Percentiles rank a stretch among this genome's conserved stretches.
Conservation (phyloP, 2,797 vertebrate species). For the Cuculus canorus region DNA sequence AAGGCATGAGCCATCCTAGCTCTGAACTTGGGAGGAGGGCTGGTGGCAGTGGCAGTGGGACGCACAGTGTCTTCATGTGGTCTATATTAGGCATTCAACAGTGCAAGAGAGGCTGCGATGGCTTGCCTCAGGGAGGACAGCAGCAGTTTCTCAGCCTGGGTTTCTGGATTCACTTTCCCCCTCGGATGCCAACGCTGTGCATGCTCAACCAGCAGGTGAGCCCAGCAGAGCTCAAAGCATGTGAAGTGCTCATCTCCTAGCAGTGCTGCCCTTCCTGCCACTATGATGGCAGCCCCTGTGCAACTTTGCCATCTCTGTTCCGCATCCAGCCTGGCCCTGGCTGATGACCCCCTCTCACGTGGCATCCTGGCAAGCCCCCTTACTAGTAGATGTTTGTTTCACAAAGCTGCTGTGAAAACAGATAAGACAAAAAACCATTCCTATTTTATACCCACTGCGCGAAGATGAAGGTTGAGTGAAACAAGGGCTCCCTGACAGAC, state of each 20-base stretch:
- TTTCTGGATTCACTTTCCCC: background rate
- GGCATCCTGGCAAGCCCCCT: background rate
- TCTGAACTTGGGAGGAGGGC: background rate
- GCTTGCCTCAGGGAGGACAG: background rate
- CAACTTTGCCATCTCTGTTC: background rate
- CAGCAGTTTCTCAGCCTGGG: background rate
- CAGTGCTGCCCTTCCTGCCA: accelerated
- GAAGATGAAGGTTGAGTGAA: background rate
- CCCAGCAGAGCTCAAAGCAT: accelerated
- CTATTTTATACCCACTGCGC: background rate
- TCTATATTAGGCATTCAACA: background rate
- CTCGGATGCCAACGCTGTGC: background rate
- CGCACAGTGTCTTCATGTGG: background rate
- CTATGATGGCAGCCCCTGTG: accelerated
- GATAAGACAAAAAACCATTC: background rate
- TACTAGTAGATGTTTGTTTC: background rate
- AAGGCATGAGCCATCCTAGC: background rate
- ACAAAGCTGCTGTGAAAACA: background rate
- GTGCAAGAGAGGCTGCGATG: accelerated
- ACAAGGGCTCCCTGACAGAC: background rate
- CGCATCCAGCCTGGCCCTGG: background rate
- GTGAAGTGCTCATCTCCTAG: accelerated
- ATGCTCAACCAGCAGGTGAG: accelerated
- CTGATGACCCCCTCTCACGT: background rate
- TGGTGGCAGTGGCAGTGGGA: background rate